Evolutionary conservation across 2,113 vertebrate species (phyloP).

Genomic region (Ivindomyrus marchei): DNA sequence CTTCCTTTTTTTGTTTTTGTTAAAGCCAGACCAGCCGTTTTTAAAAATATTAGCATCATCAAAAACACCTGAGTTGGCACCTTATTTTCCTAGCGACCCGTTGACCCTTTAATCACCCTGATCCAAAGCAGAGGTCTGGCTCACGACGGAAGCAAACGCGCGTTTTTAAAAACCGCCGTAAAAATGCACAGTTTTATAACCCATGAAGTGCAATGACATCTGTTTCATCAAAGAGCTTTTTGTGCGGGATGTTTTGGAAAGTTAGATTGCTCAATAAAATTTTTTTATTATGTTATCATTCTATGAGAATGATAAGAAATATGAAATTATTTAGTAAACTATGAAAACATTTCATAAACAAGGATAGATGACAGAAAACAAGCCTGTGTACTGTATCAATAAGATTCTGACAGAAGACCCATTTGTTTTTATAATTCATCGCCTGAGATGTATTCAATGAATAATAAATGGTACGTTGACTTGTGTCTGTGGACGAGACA

Average conservation of each 20-base stretch:
- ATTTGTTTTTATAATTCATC: constrained; percentile 40
- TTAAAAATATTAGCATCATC: background rate
- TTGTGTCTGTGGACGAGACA: constrained; percentile 39
- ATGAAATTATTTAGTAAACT: background rate
- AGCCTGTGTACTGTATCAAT: constrained; percentile 5
- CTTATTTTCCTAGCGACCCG: background rate
- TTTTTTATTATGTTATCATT: background rate
- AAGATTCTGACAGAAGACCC: constrained; percentile 25
- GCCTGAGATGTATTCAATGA: constrained; percentile 44
- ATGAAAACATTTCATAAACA: constrained; percentile 6
- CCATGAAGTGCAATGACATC: background rate
- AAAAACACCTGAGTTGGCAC: background rate
- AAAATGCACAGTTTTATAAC: background rate
- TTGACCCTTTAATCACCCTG: background rate
- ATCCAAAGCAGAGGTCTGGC: background rate
- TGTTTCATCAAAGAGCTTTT: background rate
- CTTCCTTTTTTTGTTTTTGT: background rate
- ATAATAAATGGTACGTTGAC: constrained; percentile 48
- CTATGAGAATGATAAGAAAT: background rate
- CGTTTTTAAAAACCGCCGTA: background rate
- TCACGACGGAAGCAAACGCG: background rate
- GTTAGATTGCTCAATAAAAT: background rate
- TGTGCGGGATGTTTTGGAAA: background rate
- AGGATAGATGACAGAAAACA: constrained; percentile 18
- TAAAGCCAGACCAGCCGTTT: background rate